These are phyloP conservation scores for Mythimna lalbum DNA, from an alignment of 2,888 invertebrate genomes.

Conservation along the genomic window DNA sequence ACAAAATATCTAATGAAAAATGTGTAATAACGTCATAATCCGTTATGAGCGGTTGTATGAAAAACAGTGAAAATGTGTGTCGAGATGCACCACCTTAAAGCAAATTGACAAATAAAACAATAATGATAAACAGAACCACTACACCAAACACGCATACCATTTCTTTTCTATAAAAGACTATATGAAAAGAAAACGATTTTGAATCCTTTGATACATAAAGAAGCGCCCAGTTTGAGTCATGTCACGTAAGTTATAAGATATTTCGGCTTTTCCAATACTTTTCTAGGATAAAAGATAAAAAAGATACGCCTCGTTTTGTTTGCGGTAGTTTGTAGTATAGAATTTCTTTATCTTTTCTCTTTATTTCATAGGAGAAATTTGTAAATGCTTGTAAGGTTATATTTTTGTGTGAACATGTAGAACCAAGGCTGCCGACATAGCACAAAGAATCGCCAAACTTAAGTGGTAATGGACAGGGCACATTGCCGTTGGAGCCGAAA, in stretches of 20 bases:
- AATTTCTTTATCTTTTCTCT: slow-evolving; percentile 18
- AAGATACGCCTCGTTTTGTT: slow-evolving; percentile 34
- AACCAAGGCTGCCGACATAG: no score
- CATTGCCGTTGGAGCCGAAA: no score
- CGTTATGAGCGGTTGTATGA: no score
- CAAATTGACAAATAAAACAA: no score
- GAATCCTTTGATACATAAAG: slow-evolving; percentile 52
- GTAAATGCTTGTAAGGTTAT: slow-evolving; percentile 5
- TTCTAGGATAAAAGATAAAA: slow-evolving; percentile 45
- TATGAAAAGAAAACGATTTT: slow-evolving; percentile 43
- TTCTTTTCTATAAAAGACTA: slow-evolving; percentile 25
- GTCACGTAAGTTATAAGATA: slow-evolving; percentile 55
- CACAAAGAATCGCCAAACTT: no score
- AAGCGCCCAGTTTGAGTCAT: slow-evolving; percentile 38
- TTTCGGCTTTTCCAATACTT: slow-evolving; percentile 53
- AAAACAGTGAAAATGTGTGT: no score
- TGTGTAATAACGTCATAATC: no score
- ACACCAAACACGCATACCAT: not conserved
- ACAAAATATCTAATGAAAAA: no score
- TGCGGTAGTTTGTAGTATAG: slow-evolving; percentile 34
- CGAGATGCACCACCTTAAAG: no score
- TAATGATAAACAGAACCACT: slow-evolving; percentile 1
- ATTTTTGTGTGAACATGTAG: not conserved
- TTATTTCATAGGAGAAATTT: slow-evolving; percentile 18
- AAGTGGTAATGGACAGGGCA: no score